Percentiles rank a stretch among this genome's conserved stretches.
Evolutionary conservation across 35 echinoderm and acorn worm genomes (phyloP).

Genomic region (Ophioderma brevispina): DNA sequence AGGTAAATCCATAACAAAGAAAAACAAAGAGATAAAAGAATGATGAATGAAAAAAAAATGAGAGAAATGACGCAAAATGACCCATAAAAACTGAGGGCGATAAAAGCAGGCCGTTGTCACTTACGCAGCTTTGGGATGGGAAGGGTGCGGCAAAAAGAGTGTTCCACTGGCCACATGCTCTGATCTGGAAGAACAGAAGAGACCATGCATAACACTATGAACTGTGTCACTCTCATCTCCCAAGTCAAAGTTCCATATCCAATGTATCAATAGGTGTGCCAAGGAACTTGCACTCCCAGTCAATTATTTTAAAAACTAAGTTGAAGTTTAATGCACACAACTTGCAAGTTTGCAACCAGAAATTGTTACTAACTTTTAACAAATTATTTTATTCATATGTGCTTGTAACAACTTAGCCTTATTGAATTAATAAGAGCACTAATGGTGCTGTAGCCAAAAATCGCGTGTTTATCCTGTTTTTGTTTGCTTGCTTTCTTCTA

Average conservation of each 20-base stretch:
- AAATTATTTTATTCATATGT: no score
- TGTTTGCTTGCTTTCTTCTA: no score
- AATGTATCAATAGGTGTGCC: no score
- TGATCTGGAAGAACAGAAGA: slow-evolving; percentile 83
- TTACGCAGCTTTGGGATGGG: slow-evolving; percentile 96
- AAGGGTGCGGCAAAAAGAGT: slow-evolving; percentile 94
- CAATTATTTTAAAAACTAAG: no score
- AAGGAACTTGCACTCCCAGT: no score
- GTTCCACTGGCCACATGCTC: slow-evolving; percentile 92
- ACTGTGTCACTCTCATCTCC: not conserved
- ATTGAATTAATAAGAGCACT: no score
- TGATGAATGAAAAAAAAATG: not conserved
- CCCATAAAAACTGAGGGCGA: slow-evolving; percentile 35
- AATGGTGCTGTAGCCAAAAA: no score
- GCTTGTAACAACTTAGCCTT: no score
- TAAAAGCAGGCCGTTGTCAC: slow-evolving; percentile 52
- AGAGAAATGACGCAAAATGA: not conserved
- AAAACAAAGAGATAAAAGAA: not conserved
- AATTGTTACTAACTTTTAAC: no score
- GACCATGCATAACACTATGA: slow-evolving; percentile 22
- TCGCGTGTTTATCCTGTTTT: no score
- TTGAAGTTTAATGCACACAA: no score
- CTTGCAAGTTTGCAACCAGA: no score
- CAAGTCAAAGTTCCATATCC: not conserved
- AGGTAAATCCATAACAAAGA: not conserved